These are phyloP conservation scores for Anarsia innoxiella DNA, from an alignment of 2,888 invertebrate genomes.

Conservation along the genomic window DNA sequence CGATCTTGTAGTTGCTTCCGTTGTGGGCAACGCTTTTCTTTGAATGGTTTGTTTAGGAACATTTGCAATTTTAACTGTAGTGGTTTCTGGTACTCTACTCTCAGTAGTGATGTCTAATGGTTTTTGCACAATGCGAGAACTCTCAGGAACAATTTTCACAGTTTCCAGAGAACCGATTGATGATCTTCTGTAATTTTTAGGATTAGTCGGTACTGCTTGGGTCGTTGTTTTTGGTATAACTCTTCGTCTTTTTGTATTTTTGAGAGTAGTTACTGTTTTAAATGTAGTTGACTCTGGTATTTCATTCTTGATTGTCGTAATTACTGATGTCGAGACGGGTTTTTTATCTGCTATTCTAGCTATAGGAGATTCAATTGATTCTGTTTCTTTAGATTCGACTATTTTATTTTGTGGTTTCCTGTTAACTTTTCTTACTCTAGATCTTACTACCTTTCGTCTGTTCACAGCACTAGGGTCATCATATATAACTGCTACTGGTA, in stretches of 20 bases:
- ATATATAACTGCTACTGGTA: slow-evolving; percentile 29
- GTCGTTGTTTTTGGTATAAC: not conserved
- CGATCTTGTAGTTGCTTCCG: too few relatives aligned
- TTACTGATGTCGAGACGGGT: too few relatives aligned
- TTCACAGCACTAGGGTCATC: slow-evolving; percentile 21
- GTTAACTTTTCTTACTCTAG: not conserved
- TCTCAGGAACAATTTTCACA: too few relatives aligned
- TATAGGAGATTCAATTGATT: not conserved
- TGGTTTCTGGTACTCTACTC: not conserved
- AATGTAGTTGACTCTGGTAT: not conserved
- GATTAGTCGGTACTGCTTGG: not conserved
- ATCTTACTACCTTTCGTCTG: slow-evolving; percentile 9
- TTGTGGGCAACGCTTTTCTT: too few relatives aligned
- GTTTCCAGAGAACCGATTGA: too few relatives aligned
- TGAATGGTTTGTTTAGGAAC: slow-evolving; percentile 7
- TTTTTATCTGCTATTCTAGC: not conserved
- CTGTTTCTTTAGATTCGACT: not conserved
- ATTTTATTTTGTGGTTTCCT: not conserved
- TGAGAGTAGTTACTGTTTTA: too few relatives aligned
- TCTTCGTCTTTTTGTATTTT: too few relatives aligned
- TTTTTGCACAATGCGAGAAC: too few relatives aligned
- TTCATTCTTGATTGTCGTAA: not conserved
- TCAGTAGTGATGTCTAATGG: not conserved
- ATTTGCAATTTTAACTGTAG: slow-evolving; percentile 7
- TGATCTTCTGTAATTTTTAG: too few relatives aligned